Percentiles rank a stretch among this genome's conserved stretches.
Conservation (phyloP, 30 jellyfish, hydroid and myxozoan species). For the Morbakka virulenta region DNA sequence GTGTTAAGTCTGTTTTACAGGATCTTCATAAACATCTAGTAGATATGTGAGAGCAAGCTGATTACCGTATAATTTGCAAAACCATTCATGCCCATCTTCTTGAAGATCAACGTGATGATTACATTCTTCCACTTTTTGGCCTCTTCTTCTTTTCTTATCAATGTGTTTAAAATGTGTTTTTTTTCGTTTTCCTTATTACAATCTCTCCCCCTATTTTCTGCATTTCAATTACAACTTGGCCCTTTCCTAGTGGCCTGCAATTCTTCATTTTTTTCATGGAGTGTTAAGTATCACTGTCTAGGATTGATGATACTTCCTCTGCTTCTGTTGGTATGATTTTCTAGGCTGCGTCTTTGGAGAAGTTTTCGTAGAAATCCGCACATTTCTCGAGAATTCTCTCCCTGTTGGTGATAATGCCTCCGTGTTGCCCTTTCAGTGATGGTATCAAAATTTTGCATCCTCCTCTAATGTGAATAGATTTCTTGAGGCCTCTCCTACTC, state of each 20-base stretch:
- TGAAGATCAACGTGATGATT: no score
- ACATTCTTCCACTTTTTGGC: no score
- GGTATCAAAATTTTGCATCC: background rate
- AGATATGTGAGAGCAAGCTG: background rate
- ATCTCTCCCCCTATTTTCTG: background rate
- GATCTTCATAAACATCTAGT: conserved; percentile 1
- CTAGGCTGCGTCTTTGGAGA: background rate
- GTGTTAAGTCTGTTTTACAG: conserved; percentile 5
- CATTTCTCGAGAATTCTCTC: background rate
- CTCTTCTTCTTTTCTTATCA: background rate
- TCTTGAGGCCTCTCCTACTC: background rate
- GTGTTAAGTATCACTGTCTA: background rate
- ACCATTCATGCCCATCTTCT: background rate
- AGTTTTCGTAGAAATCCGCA: background rate
- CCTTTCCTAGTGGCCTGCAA: background rate
- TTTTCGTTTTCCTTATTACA: background rate
- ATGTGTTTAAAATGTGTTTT: background rate
- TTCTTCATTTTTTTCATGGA: background rate
- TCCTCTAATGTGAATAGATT: background rate
- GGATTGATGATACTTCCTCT: background rate
- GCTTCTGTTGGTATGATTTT: no score
- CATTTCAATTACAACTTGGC: background rate
- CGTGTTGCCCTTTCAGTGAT: background rate
- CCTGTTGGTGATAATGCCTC: background rate
- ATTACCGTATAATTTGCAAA: background rate